These are phyloP conservation scores for Pelvicachromis taeniatus DNA, from an alignment of 2,113 vertebrate genomes.

Conservation along the genomic window DNA sequence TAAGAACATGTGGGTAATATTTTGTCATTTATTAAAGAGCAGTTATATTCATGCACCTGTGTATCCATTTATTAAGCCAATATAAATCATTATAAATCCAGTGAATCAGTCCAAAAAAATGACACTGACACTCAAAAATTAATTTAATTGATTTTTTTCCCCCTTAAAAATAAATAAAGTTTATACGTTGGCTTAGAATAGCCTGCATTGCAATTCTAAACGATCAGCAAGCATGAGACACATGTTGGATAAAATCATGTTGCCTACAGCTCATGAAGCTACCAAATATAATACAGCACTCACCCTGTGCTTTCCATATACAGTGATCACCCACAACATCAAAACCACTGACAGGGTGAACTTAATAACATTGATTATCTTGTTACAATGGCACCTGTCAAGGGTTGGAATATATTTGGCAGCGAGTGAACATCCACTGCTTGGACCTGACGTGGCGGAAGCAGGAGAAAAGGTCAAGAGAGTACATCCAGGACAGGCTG, in stretches of 20 bases:
- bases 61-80: not conserved
- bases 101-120: not conserved
- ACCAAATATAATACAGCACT: not conserved
- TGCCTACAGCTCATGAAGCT: not conserved
- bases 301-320: not conserved
- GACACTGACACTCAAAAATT: not conserved
- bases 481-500: not conserved
- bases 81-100: not conserved
- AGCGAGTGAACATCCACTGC: not conserved
- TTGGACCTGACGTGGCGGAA: not conserved
- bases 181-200: not conserved
- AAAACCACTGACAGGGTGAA: not conserved
- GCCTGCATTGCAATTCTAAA: not conserved
- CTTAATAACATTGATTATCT: not conserved
- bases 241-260: not conserved
- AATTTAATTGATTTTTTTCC: rapidly evolving
- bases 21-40: not conserved
- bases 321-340: not conserved
- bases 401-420: not conserved
- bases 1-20: not conserved
- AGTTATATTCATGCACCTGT: not conserved
- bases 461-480: not conserved
- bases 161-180: rapidly evolving
- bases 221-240: not conserved
- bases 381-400: not conserved